phyloP scores from a whole-genome alignment of 2,113 vertebrate genomes.

The Callospermophilus lateralis region DNA sequence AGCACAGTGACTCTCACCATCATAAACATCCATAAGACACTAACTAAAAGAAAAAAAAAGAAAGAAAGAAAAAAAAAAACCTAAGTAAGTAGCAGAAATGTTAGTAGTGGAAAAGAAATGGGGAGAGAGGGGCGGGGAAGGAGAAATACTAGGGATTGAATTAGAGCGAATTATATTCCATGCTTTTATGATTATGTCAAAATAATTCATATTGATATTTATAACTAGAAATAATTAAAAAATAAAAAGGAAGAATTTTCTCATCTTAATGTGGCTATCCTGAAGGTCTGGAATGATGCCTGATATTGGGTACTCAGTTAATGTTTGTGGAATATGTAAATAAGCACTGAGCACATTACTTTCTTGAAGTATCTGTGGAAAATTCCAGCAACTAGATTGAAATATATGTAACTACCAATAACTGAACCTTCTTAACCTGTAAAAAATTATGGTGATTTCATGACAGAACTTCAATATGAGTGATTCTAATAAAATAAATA shows the following conservation, averaged over 20 bases:
- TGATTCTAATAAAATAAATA: constrained; percentile 22
- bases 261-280: background rate
- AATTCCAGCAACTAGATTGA: background rate
- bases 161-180: too few species aligned
- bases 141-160: too few species aligned
- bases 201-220: too few species aligned
- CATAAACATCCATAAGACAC: too few species aligned
- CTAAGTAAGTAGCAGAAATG: too few species aligned
- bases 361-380: background rate
- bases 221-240: too few species aligned
- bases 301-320: background rate
- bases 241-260: background rate
- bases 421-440: background rate
- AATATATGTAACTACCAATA: background rate
- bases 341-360: background rate
- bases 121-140: too few species aligned
- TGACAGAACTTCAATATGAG: background rate
- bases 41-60: too few species aligned
- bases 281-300: background rate
- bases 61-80: too few species aligned
- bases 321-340: background rate
- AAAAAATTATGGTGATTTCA: background rate
- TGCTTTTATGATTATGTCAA: too few species aligned
- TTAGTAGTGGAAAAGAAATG: too few species aligned
- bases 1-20: too few species aligned